Percentiles rank a stretch among this genome's conserved stretches.
Evolutionary conservation across 1,140 invertebrate genomes (phyloP).

Genomic region (Pseudomyrmex pallidus): DNA sequence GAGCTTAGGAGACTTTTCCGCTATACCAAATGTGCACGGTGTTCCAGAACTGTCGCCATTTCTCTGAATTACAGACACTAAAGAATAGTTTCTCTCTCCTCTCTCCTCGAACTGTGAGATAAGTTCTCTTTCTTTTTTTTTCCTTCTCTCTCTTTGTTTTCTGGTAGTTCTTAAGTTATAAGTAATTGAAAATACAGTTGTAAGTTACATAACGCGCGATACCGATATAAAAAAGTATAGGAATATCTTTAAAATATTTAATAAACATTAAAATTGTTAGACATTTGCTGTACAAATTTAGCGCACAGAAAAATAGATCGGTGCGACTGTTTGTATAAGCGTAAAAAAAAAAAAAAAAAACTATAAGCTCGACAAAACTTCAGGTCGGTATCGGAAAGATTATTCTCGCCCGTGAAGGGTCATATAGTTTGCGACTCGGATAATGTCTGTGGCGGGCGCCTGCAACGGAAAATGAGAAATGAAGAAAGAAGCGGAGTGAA

Average conservation of each 20-base stretch:
- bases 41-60: conserved; percentile 2
- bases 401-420: not conserved
- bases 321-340: too few relatives aligned
- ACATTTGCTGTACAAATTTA: too few relatives aligned
- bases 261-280: too few relatives aligned
- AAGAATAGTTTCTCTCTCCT: not conserved
- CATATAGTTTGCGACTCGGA: not conserved
- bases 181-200: not conserved
- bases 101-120: not conserved
- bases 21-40: conserved; percentile 1
- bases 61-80: conserved; percentile 29
- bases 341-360: too few relatives aligned
- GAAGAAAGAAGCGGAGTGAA: conserved; percentile 38
- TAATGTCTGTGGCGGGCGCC: conserved; percentile 32
- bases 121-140: not conserved
- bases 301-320: too few relatives aligned
- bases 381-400: not conserved
- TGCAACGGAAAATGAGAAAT: conserved; percentile 58
- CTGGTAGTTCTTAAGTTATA: not conserved
- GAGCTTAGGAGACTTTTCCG: conserved; percentile 23
- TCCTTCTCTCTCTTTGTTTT: too few relatives aligned
- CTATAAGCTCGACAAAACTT: not conserved
- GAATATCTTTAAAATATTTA: too few relatives aligned
- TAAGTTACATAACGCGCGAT: not conserved
- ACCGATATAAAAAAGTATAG: not conserved